Conservation (phyloP, 2,797 vertebrate genomes). For the Gastrophryne carolinensis region DNA sequence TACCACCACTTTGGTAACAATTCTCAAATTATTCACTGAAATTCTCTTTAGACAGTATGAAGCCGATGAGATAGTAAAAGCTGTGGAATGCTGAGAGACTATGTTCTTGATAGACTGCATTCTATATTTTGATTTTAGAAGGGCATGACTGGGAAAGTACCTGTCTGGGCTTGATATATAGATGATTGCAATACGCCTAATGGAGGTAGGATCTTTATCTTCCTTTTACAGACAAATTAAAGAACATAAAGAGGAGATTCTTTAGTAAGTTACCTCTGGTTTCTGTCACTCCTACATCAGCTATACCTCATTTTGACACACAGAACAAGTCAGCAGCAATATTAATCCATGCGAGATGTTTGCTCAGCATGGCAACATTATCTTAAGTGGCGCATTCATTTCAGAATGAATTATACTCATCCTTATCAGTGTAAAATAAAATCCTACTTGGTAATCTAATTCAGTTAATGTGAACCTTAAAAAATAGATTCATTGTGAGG, state of each 20-base stretch:
- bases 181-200: slow-evolving; percentile 5
- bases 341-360: slow-evolving; percentile 17
- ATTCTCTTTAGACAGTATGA: neutral
- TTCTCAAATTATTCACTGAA: neutral
- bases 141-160: neutral
- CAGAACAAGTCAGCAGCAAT: slow-evolving; percentile 32
- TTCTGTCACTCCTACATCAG: slow-evolving; percentile 22
- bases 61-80: neutral
- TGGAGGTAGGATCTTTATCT: slow-evolving; percentile 40
- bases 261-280: slow-evolving; percentile 22
- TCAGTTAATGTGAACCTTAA: neutral
- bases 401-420: slow-evolving; percentile 22
- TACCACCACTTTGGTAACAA: neutral
- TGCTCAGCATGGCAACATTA: neutral
- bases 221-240: slow-evolving; percentile 20
- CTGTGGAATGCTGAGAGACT: neutral
- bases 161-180: slow-evolving; percentile 33
- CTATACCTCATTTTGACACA: slow-evolving; percentile 35
- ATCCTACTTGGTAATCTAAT: slow-evolving; percentile 3
- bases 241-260: slow-evolving; percentile 21
- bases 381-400: neutral
- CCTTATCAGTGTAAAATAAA: slow-evolving; percentile 16
- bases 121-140: neutral
- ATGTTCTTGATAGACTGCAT: neutral
- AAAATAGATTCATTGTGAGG: neutral